These are phyloP conservation scores for Nymphalis io DNA, from an alignment of 1,140 invertebrate species.

Conservation along the genomic window DNA sequence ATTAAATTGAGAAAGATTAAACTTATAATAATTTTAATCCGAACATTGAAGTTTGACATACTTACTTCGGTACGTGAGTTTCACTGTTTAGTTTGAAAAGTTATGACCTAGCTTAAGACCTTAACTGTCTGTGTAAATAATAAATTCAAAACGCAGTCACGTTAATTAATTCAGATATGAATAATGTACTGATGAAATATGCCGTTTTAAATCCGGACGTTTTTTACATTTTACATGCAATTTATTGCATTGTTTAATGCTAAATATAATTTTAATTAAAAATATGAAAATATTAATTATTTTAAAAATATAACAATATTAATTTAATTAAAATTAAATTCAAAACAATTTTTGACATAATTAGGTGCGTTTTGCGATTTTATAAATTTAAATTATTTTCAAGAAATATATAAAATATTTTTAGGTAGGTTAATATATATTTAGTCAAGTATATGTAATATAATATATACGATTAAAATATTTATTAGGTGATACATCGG, in stretches of 20 bases:
- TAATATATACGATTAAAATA: no score
- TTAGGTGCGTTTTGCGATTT: no score
- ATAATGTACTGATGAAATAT: constrained; percentile 34
- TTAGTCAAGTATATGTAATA: no score
- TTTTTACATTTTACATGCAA: constrained; percentile 23
- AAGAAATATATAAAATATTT: no score
- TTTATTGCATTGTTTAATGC: constrained; percentile 15
- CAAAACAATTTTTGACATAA: no score
- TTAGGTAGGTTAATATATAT: no score
- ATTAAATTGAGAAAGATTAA: neutral
- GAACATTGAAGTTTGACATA: constrained; percentile 1
- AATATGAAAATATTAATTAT: neutral
- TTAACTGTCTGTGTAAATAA: constrained; percentile 26
- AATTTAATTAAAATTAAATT: no score
- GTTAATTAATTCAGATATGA: constrained; percentile 37
- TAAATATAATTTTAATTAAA: neutral
- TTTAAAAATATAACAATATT: no score
- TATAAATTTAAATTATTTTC: no score
- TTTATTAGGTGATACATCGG: no score
- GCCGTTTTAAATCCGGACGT: constrained; percentile 22
- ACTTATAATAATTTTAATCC: neutral
- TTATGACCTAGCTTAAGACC: constrained; percentile 35
- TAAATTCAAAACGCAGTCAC: constrained; percentile 26
- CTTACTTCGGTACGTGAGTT: neutral
- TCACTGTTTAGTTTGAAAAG: constrained; percentile 24